These are phyloP conservation scores for Hyposoter dolosus DNA, from an alignment of 2,888 invertebrate species.

Conservation along the genomic window DNA sequence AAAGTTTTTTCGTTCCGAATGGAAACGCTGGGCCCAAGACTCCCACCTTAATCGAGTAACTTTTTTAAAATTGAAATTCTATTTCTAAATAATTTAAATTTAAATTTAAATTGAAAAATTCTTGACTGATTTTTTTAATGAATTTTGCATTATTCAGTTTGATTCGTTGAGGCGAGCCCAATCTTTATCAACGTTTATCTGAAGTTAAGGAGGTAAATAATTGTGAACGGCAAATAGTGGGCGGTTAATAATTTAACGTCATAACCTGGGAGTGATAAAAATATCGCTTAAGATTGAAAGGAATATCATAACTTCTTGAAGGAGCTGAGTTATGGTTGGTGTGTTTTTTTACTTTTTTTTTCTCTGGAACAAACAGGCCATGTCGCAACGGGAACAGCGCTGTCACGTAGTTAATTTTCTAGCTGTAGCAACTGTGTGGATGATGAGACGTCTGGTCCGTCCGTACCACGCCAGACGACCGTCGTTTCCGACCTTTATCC, in stretches of 20 bases:
- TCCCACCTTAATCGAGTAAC: too few species aligned
- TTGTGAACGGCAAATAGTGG: background rate
- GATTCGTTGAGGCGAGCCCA: background rate
- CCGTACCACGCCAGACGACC: constrained; percentile 42
- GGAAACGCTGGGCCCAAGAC: too few species aligned
- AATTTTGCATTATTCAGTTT: background rate
- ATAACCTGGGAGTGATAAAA: constrained; percentile 18
- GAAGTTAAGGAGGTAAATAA: background rate
- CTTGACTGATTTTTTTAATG: background rate
- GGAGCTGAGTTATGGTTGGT: constrained; percentile 31
- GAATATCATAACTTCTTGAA: constrained; percentile 33
- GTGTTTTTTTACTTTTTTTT: constrained; percentile 17
- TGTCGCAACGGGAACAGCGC: constrained; percentile 45
- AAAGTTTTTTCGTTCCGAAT: too few species aligned
- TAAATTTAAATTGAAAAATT: background rate
- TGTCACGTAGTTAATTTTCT: constrained; percentile 73
- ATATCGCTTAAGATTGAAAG: background rate
- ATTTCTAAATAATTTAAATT: too few species aligned
- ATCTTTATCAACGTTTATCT: background rate
- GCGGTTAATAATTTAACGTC: background rate
- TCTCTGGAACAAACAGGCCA: background rate
- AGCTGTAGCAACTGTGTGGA: constrained; percentile 62
- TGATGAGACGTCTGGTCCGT: constrained; percentile 53
- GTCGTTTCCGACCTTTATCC: constrained; percentile 52
- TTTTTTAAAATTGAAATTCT: too few species aligned